These are phyloP conservation scores for Acromyrmex charruanus DNA, from an alignment of 1,140 invertebrate species.

Conservation along the genomic window DNA sequence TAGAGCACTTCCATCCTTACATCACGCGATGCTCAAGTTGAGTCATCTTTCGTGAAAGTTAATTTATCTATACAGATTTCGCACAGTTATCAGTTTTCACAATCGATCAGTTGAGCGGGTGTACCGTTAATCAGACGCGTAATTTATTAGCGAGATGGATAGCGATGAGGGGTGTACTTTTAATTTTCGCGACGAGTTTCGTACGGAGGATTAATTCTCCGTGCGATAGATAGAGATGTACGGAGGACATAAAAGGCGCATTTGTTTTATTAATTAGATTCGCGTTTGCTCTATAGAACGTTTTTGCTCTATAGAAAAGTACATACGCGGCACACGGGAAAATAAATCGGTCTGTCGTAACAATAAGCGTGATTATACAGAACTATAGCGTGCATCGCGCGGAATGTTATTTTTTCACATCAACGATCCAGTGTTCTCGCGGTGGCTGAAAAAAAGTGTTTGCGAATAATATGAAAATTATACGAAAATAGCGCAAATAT, in stretches of 20 bases:
- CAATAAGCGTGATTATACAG: constrained; percentile 57
- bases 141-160: constrained; percentile 35
- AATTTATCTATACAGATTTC: constrained; percentile 18
- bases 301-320: constrained; percentile 38
- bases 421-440: constrained; percentile 21
- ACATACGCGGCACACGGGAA: neutral
- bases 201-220: neutral
- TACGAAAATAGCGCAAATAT: constrained; percentile 22
- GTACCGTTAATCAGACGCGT: constrained; percentile 32
- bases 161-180: constrained; percentile 16
- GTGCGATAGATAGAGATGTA: neutral
- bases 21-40: neutral
- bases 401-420: constrained; percentile 56
- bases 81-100: neutral
- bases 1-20: neutral
- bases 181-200: constrained; percentile 21
- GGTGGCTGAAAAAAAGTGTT: constrained; percentile 16
- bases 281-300: no score
- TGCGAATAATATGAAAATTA: constrained; percentile 47
- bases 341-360: constrained; percentile 55
- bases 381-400: constrained; percentile 6
- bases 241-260: neutral
- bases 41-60: neutral
- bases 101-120: constrained; percentile 11
- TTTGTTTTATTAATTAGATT: constrained; percentile 49